A percentile compares a stretch with the other conserved stretches of the same genome.
phyloP scores from a whole-genome alignment of 2,113 vertebrate species.

The Periophthalmodon schlosseri region DNA sequence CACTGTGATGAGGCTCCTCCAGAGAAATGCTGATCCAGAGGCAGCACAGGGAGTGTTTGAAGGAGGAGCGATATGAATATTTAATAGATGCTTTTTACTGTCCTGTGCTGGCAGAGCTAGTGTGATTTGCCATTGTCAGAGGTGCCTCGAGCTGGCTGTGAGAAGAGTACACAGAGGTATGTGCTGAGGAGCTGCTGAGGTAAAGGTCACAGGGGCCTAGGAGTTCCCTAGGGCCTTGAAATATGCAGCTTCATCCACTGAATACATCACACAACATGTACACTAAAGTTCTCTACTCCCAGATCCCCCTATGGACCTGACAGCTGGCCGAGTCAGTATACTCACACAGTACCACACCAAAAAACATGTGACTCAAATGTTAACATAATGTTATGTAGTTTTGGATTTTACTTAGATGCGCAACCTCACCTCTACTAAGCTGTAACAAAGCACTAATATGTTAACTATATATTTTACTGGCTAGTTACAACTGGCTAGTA shows the following conservation, averaged over 20 bases:
- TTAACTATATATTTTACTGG: background rate
- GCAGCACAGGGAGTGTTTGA: conserved; percentile 65
- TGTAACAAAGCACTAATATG: background rate
- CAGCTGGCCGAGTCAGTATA: conserved; percentile 23
- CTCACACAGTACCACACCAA: background rate
- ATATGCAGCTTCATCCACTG: conserved; percentile 49
- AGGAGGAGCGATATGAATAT: conserved; percentile 70
- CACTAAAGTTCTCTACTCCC: conserved; percentile 36
- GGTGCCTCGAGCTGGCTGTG: conserved; percentile 45
- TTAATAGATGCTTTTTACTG: conserved; percentile 80
- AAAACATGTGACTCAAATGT: background rate
- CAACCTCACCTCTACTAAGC: background rate
- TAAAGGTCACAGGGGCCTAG: conserved; percentile 30
- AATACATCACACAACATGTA: conserved; percentile 57
- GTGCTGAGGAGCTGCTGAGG: conserved; percentile 19
- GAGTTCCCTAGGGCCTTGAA: conserved; percentile 34
- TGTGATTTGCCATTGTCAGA: conserved; percentile 75
- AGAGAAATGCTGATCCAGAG: conserved; percentile 61
- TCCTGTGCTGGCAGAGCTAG: conserved; percentile 59
- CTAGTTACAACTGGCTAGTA: too few species aligned
- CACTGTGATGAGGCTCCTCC: conserved; percentile 49
- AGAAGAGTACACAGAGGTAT: conserved; percentile 46
- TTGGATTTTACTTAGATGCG: background rate
- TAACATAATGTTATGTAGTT: background rate
- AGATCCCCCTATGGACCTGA: conserved; percentile 31